phyloP scores from a whole-genome alignment of 2,113 vertebrate species.

The Mustelus asterias region DNA sequence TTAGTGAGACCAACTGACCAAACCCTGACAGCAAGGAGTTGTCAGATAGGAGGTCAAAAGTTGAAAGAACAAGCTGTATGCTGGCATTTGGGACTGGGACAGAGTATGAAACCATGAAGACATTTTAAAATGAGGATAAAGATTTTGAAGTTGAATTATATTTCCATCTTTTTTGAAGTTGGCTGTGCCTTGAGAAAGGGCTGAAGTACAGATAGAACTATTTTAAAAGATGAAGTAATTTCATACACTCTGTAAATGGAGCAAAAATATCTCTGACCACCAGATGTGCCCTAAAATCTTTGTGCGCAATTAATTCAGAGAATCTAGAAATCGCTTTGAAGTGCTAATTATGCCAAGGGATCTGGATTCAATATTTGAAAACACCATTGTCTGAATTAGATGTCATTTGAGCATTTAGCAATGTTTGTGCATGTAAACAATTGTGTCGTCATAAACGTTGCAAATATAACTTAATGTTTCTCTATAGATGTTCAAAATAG shows the following conservation, averaged over 20 bases:
- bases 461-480: neutral
- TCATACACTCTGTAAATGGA: neutral
- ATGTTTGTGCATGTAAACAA: neutral
- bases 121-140: neutral
- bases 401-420: neutral
- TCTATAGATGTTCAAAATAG: neutral
- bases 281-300: neutral
- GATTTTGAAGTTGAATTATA: neutral
- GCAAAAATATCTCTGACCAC: too few relatives aligned
- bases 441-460: neutral
- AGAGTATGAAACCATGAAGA: neutral
- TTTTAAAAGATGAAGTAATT: neutral
- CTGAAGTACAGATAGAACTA: neutral
- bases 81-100: neutral
- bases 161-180: neutral
- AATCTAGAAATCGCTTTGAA: neutral
- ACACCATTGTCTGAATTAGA: neutral
- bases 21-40: too few relatives aligned
- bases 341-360: neutral
- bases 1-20: too few relatives aligned
- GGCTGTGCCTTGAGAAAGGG: neutral
- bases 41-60: too few relatives aligned
- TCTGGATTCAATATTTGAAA: neutral
- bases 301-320: neutral
- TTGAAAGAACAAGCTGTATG: neutral